These are phyloP conservation scores for Punctoribates punctum DNA, from an alignment of 2,888 invertebrate species.

Conservation along the genomic window DNA sequence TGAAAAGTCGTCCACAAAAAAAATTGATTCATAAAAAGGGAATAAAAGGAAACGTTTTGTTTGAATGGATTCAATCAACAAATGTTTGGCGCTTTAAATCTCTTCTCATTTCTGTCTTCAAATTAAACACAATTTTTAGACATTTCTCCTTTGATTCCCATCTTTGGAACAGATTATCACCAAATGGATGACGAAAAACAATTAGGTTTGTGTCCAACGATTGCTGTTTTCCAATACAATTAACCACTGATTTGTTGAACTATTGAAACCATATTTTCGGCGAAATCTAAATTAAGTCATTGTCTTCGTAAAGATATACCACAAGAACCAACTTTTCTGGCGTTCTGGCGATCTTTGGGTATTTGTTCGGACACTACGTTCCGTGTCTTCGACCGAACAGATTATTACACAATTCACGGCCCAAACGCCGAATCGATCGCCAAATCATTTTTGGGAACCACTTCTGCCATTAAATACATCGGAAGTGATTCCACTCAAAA, in stretches of 20 bases:
- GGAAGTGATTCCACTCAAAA: slow-evolving; percentile 12
- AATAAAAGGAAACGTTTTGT: too few relatives aligned
- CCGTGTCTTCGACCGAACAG: slow-evolving; percentile 30
- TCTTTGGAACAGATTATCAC: not conserved
- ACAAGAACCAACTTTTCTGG: slow-evolving; percentile 23
- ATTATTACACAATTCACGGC: slow-evolving; percentile 42
- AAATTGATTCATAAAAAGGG: too few relatives aligned
- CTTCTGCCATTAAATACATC: slow-evolving; percentile 38
- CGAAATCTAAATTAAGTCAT: not conserved
- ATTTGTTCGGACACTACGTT: not conserved
- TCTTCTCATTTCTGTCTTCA: not conserved
- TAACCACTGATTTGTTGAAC: not conserved
- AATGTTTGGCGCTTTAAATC: too few relatives aligned
- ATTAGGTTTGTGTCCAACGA: not conserved
- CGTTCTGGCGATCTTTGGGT: slow-evolving; percentile 11
- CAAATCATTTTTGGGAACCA: slow-evolving; percentile 39
- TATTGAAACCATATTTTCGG: not conserved
- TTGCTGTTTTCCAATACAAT: not conserved
- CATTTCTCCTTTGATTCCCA: not conserved
- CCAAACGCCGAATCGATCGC: slow-evolving; percentile 39
- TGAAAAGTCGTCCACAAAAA: too few relatives aligned
- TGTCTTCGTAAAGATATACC: slow-evolving; percentile 1
- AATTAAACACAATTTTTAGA: not conserved
- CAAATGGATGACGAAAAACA: slow-evolving; percentile 19
- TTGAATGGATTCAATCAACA: too few relatives aligned